Evolutionary conservation across 1,140 invertebrate species (phyloP).

Genomic region (Teleogryllus occipitalis): DNA sequence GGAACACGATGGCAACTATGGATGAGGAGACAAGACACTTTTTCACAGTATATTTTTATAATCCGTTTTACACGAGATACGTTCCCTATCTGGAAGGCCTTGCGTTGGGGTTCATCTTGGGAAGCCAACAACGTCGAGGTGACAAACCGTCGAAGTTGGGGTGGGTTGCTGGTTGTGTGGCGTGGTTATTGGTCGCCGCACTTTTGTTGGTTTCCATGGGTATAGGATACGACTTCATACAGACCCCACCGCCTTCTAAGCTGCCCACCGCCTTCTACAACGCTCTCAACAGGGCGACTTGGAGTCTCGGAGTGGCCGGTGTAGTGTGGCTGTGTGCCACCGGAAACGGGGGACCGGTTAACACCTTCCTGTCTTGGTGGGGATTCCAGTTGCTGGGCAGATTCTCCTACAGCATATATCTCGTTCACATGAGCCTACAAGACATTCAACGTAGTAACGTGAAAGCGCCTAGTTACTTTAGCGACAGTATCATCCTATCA

Average conservation of each 20-base stretch:
- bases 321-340: not conserved
- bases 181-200: not conserved
- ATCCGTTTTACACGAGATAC: not conserved
- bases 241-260: not conserved
- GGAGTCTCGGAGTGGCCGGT: not conserved
- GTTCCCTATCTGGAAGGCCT: not conserved
- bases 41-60: not conserved
- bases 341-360: constrained; percentile 38
- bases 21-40: not conserved
- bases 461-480: not conserved
- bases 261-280: not conserved
- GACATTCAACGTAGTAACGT: not conserved
- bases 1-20: not conserved
- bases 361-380: constrained; percentile 44
- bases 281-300: not conserved
- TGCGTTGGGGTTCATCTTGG: not conserved
- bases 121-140: not conserved
- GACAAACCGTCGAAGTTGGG: not conserved
- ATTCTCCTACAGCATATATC: not conserved
- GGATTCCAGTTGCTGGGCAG: constrained; percentile 36
- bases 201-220: not conserved
- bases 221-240: not conserved
- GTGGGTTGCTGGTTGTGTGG: not conserved
- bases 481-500: not conserved
- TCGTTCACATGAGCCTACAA: not conserved